Evolutionary conservation across 2,797 vertebrate species (phyloP).

Genomic region (Acestrorhynchus altus): DNA sequence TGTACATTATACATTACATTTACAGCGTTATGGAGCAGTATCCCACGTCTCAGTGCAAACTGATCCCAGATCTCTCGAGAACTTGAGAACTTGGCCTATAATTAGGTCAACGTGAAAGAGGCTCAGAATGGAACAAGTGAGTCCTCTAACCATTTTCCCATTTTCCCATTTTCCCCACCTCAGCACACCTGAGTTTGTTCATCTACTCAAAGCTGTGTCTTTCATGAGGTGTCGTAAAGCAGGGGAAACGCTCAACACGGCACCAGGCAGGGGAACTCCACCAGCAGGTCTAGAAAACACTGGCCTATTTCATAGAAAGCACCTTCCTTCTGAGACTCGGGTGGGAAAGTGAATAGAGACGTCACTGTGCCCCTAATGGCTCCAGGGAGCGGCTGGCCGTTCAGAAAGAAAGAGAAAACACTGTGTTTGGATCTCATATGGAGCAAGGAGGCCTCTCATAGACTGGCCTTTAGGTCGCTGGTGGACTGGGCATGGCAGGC

Average conservation of each 20-base stretch:
- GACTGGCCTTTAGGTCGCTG: too few species aligned
- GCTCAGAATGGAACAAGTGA: not conserved
- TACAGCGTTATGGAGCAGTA: not conserved
- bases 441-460: too few species aligned
- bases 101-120: not conserved
- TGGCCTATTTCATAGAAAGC: not conserved
- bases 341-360: slow-evolving; percentile 12
- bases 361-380: slow-evolving; percentile 9
- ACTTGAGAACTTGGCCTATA: not conserved
- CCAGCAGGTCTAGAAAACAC: not conserved
- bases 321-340: slow-evolving; percentile 3
- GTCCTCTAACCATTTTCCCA: not conserved
- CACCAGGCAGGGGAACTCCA: not conserved
- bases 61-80: too few species aligned
- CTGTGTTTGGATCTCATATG: not conserved
- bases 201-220: not conserved
- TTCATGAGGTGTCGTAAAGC: not conserved
- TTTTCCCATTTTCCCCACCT: too few species aligned
- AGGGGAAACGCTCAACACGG: not conserved
- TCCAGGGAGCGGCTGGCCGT: not conserved
- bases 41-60: too few species aligned
- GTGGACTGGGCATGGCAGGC: not conserved
- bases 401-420: not conserved
- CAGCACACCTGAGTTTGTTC: too few species aligned
- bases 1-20: too few species aligned